Percentiles rank a stretch among this genome's conserved stretches.
Conservation (phyloP, 2,113 vertebrate species). For the Lonchura striata region DNA sequence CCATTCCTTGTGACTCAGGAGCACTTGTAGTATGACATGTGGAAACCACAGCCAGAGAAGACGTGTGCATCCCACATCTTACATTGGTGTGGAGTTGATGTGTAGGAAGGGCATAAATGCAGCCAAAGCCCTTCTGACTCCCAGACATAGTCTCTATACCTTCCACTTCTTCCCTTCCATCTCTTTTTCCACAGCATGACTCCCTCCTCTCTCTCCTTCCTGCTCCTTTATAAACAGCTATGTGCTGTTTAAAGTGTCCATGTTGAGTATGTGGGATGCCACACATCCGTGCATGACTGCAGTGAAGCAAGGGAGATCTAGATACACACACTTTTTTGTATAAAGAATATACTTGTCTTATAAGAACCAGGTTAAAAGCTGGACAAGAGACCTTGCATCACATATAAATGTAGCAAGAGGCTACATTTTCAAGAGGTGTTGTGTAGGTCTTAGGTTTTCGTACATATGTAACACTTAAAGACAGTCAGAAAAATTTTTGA, state of each 20-base stretch:
- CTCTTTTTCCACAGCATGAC: neutral
- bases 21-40: accelerated
- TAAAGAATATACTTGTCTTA: neutral
- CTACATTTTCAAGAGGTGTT: neutral
- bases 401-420: neutral
- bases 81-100: accelerated
- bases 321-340: accelerated
- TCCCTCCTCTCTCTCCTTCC: neutral
- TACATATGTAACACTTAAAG: neutral
- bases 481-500: neutral
- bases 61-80: neutral
- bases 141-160: neutral
- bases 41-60: neutral
- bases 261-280: neutral
- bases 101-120: no score
- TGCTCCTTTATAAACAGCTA: neutral
- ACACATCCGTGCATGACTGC: neutral
- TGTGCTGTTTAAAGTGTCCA: accelerated
- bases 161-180: neutral
- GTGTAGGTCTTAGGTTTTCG: neutral
- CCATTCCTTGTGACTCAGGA: neutral
- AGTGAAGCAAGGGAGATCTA: neutral
- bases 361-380: neutral
- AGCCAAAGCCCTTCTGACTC: neutral
- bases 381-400: accelerated